phyloP scores from a whole-genome alignment of 2,113 vertebrate species.

The Amphiprion ocellaris region DNA sequence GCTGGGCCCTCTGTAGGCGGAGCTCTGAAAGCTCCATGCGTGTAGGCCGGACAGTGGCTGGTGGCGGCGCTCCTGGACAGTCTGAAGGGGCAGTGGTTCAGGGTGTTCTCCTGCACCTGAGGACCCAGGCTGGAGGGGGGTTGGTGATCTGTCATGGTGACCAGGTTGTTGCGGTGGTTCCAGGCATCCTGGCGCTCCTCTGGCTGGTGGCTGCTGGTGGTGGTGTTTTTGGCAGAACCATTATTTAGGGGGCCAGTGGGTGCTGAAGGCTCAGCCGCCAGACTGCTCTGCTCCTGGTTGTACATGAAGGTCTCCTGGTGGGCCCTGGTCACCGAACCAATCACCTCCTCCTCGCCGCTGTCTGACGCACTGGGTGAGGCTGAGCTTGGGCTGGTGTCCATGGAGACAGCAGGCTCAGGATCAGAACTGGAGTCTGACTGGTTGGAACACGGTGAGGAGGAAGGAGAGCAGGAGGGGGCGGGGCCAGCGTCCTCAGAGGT shows the following conservation, averaged over 20 bases:
- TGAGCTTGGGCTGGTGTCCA: conserved; percentile 80
- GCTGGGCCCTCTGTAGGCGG: conserved; percentile 17
- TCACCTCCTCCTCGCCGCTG: conserved; percentile 92
- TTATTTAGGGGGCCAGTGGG: conserved; percentile 53
- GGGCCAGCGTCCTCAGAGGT: conserved; percentile 75
- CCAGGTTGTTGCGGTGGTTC: conserved; percentile 80
- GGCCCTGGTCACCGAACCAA: conserved; percentile 90
- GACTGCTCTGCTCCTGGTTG: conserved; percentile 89
- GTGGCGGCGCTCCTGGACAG: conserved; percentile 76
- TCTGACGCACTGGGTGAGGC: conserved; percentile 80
- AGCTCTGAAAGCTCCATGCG: conserved; percentile 63
- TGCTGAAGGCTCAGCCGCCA: conserved; percentile 62
- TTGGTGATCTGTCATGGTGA: conserved; percentile 69
- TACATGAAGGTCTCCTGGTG: conserved; percentile 96
- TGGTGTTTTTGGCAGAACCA: not conserved
- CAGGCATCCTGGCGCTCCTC: conserved; percentile 78
- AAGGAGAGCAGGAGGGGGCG: conserved; percentile 72
- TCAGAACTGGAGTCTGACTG: conserved; percentile 64
- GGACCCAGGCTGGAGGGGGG: conserved; percentile 70
- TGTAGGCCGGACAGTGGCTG: conserved; percentile 85
- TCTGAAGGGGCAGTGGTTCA: conserved; percentile 85
- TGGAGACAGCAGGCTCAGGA: conserved; percentile 49
- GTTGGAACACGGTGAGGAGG: conserved; percentile 55
- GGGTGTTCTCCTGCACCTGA: conserved; percentile 52
- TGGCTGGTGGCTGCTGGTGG: conserved; percentile 6